Percentiles rank a stretch among this genome's conserved stretches.
Evolutionary conservation across 2,888 invertebrate genomes (phyloP).

Genomic region (Cantharis lateralis): DNA sequence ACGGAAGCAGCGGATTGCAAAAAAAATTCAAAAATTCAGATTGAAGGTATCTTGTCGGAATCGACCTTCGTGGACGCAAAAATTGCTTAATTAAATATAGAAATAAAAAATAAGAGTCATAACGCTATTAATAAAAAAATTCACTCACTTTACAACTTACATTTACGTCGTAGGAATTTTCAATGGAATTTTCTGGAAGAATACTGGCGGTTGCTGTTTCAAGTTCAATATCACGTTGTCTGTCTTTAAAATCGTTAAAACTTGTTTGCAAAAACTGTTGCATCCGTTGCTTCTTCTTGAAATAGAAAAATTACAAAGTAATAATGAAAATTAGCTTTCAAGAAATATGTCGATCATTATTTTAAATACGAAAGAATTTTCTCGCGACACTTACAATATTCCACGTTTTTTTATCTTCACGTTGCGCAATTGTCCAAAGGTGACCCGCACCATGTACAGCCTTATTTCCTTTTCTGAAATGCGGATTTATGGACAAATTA

Average conservation of each 20-base stretch:
- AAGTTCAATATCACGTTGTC: constrained; percentile 56
- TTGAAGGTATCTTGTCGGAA: too few relatives aligned
- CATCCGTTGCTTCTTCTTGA: constrained; percentile 61
- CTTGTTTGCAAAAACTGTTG: constrained; percentile 59
- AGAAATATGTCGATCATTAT: neutral
- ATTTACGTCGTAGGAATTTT: constrained; percentile 34
- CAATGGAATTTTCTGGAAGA: constrained; percentile 43
- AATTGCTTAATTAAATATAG: neutral
- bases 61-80: neutral
- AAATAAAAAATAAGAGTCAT: neutral
- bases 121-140: neutral
- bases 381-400: constrained; percentile 58
- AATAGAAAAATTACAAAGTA: neutral
- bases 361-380: neutral
- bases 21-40: too few relatives aligned
- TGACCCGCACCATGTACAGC: constrained; percentile 88
- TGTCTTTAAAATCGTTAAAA: constrained; percentile 39
- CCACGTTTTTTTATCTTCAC: constrained; percentile 63
- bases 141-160: constrained; percentile 1
- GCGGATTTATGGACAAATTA: constrained; percentile 89
- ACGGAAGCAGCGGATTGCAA: too few relatives aligned
- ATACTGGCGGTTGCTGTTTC: constrained; percentile 63
- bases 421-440: constrained; percentile 83
- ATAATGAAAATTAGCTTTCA: neutral
- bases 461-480: constrained; percentile 85